These are phyloP conservation scores for Nebria brevicollis DNA, from an alignment of 2,888 invertebrate genomes.

Conservation along the genomic window DNA sequence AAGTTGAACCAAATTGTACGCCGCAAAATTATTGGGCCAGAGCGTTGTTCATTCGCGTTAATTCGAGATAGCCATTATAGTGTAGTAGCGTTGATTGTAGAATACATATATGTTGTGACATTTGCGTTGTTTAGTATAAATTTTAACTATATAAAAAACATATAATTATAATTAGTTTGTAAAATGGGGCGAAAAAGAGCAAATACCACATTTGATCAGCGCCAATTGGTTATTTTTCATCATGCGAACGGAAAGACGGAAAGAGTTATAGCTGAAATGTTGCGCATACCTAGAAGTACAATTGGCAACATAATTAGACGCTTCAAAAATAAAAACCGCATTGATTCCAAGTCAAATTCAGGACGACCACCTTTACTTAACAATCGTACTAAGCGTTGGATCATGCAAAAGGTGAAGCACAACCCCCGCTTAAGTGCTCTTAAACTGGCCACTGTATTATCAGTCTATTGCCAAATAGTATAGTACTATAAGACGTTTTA, in stretches of 20 bases:
- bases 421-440: too few relatives aligned
- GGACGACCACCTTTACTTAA: neutral
- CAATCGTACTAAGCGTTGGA: neutral
- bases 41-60: neutral
- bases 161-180: neutral
- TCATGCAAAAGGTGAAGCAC: neutral
- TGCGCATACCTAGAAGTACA: neutral
- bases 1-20: neutral
- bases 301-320: neutral
- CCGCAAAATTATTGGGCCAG: neutral
- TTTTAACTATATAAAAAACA: neutral
- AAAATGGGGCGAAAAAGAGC: neutral
- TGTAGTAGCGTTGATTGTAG: neutral
- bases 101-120: neutral
- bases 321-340: neutral
- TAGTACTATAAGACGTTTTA: too few relatives aligned
- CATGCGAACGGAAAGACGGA: neutral
- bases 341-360: neutral
- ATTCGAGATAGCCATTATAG: neutral
- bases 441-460: too few relatives aligned
- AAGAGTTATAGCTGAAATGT: neutral
- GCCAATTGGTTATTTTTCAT: neutral
- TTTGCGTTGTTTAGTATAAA: neutral
- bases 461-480: too few relatives aligned
- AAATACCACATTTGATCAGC: neutral